These are phyloP conservation scores for Zygogramma bicolorata DNA, from an alignment of 2,888 invertebrate genomes.

Conservation along the genomic window DNA sequence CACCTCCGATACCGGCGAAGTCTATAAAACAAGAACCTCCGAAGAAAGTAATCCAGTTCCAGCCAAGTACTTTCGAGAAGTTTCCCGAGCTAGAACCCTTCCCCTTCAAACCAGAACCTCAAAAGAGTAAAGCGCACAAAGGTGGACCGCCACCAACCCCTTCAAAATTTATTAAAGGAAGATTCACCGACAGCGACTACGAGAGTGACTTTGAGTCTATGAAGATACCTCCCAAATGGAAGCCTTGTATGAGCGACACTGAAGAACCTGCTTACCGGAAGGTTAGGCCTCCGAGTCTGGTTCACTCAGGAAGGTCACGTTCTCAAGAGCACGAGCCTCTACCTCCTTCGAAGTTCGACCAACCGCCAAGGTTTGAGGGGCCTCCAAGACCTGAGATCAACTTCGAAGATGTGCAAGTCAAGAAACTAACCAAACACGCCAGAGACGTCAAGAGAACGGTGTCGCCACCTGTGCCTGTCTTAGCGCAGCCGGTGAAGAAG, in stretches of 20 bases:
- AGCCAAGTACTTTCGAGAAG: slow-evolving; percentile 63
- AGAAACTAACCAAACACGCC: slow-evolving; percentile 59
- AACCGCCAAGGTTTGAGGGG: slow-evolving; percentile 66
- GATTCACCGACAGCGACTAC: slow-evolving; percentile 75
- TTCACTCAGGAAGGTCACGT: slow-evolving; percentile 68
- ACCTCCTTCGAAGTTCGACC: slow-evolving; percentile 71
- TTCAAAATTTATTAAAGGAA: slow-evolving; percentile 71
- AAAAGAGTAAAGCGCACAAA: slow-evolving; percentile 63
- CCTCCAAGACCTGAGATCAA: slow-evolving; percentile 63
- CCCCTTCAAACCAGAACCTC: slow-evolving; percentile 67
- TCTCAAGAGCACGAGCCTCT: slow-evolving; percentile 71
- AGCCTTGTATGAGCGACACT: slow-evolving; percentile 74
- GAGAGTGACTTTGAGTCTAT: slow-evolving; percentile 74
- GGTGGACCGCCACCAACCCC: slow-evolving; percentile 71
- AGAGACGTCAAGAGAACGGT: slow-evolving; percentile 59
- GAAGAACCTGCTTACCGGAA: slow-evolving; percentile 73
- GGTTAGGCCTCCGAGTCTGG: slow-evolving; percentile 69
- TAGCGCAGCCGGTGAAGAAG: slow-evolving; percentile 44
- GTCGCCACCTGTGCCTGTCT: slow-evolving; percentile 65
- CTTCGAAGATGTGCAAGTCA: slow-evolving; percentile 58
- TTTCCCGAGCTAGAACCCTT: slow-evolving; percentile 68
- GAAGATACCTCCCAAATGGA: slow-evolving; percentile 70
- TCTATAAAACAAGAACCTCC: slow-evolving; percentile 55
- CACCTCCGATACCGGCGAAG: slow-evolving; percentile 65
- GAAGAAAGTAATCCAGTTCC: slow-evolving; percentile 53